Conservation (phyloP, 1,140 invertebrate species). For the Wasmannia auropunctata region DNA sequence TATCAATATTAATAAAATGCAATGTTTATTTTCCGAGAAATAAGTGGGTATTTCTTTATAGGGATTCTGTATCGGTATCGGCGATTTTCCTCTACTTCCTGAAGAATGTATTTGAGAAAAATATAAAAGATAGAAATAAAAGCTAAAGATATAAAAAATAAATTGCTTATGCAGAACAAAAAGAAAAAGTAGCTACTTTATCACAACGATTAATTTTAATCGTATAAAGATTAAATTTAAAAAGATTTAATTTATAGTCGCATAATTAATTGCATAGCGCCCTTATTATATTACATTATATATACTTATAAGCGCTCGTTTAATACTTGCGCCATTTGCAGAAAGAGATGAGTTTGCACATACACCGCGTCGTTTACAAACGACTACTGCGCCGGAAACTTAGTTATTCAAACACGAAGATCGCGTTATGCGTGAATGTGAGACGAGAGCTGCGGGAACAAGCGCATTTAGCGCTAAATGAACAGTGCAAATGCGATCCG, state of each 20-base stretch:
- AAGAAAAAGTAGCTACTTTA: background rate
- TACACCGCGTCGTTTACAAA: background rate
- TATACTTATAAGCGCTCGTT: background rate
- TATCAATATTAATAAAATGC: no score
- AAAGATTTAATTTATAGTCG: background rate
- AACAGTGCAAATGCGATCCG: conserved; percentile 5
- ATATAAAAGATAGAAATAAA: background rate
- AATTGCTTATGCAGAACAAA: background rate
- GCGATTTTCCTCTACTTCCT: no score
- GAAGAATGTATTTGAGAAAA: background rate
- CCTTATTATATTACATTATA: background rate
- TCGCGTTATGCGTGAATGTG: background rate
- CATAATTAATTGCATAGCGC: background rate
- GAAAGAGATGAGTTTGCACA: background rate
- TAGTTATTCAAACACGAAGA: conserved; percentile 21
- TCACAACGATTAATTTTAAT: background rate
- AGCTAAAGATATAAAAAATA: background rate
- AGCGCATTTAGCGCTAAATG: conserved; percentile 9
- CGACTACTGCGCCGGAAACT: background rate
- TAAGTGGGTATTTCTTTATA: no score
- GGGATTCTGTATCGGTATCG: no score
- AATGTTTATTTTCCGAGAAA: no score
- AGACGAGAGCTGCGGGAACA: background rate
- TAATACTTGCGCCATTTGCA: background rate
- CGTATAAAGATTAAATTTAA: background rate